These are phyloP conservation scores for Baccha elongata DNA, from an alignment of 2,888 invertebrate genomes.

Conservation along the genomic window DNA sequence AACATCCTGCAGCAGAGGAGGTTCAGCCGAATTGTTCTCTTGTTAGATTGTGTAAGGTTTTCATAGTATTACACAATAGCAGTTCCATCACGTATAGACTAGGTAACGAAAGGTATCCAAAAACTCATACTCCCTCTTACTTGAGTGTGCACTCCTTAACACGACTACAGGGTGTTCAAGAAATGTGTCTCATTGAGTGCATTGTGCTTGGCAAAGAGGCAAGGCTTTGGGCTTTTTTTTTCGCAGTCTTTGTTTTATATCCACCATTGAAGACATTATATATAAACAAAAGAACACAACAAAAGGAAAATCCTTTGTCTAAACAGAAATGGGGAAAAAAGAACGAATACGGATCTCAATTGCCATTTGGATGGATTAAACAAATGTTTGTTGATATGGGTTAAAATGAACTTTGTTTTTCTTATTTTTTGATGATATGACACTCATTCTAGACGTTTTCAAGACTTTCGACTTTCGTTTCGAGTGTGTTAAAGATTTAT, in stretches of 20 bases:
- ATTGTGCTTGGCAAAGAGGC: conserved; percentile 35
- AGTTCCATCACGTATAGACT: background rate
- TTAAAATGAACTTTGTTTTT: background rate
- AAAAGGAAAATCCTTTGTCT: conserved; percentile 41
- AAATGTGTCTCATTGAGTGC: conserved; percentile 34
- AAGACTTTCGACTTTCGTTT: conserved; percentile 46
- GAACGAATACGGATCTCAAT: conserved; percentile 33
- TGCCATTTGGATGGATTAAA: conserved; percentile 39
- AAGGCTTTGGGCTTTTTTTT: conserved; percentile 40
- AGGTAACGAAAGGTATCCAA: background rate
- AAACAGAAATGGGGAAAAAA: conserved; percentile 10
- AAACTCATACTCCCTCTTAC: background rate
- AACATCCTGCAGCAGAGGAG: background rate
- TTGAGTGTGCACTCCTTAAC: conserved; percentile 10
- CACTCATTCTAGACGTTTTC: conserved; percentile 29
- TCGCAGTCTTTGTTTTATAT: conserved; percentile 17
- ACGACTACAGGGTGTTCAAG: conserved; percentile 38
- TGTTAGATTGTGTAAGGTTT: background rate
- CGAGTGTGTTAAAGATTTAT: conserved; percentile 36
- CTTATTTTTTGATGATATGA: conserved; percentile 2
- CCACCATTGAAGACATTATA: conserved; percentile 9
- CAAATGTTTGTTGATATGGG: conserved; percentile 46
- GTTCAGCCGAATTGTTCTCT: conserved; percentile 6
- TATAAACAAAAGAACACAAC: conserved; percentile 25
- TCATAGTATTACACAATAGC: conserved; percentile 3